Percentiles rank a stretch among this genome's conserved stretches.
Conservation (phyloP, 2,113 vertebrate genomes). For the Porphyrio hochstetteri region DNA sequence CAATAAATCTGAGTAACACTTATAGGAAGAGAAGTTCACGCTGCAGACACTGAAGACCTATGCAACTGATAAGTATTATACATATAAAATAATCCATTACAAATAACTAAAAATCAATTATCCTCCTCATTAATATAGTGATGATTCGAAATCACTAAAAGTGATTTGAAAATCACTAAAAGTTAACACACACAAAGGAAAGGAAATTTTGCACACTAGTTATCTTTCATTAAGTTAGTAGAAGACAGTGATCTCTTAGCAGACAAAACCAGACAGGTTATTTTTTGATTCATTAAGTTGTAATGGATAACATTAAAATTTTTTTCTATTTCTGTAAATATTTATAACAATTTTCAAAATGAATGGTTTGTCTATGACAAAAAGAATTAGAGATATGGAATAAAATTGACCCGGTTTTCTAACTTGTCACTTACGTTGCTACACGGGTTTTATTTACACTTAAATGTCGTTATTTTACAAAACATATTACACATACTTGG, state of each 20-base stretch:
- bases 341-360: not conserved
- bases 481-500: conserved; percentile 33
- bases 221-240: not conserved
- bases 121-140: not conserved
- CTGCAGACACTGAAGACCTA: not conserved
- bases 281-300: not conserved
- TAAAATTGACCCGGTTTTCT: conserved; percentile 49
- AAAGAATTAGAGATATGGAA: not conserved
- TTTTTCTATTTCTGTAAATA: not conserved
- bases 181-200: not conserved
- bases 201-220: not conserved
- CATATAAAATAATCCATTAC: not conserved
- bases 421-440: conserved; percentile 16
- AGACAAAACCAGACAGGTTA: not conserved
- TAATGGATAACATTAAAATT: not conserved
- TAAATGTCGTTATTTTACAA: conserved; percentile 61
- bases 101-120: not conserved
- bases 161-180: not conserved
- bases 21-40: not conserved
- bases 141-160: not conserved
- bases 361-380: not conserved
- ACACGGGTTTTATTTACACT: conserved; percentile 38
- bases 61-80: not conserved
- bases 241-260: not conserved
- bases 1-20: not conserved